Conservation (phyloP, 2,797 vertebrate genomes). For the Thaleichthys pacificus region DNA sequence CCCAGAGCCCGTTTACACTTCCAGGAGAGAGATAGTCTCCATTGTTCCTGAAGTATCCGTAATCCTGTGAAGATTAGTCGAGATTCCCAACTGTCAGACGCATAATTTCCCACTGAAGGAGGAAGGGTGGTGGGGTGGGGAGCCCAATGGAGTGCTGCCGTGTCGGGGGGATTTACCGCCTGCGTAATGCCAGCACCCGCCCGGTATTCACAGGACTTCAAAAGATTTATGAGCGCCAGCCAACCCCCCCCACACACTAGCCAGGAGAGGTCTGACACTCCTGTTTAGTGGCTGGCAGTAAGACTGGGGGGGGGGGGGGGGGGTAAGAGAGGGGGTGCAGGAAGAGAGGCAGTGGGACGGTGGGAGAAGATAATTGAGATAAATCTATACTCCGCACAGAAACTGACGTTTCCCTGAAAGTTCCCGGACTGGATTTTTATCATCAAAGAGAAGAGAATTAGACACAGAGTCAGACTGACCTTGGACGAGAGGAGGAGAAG, state of each 20-base stretch:
- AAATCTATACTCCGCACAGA: constrained; percentile 57
- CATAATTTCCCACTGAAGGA: constrained; percentile 51
- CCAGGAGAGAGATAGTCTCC: too few relatives aligned
- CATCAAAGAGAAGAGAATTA: constrained; percentile 58
- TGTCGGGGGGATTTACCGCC: constrained; percentile 58
- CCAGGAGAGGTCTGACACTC: constrained; percentile 44
- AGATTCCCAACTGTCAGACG: constrained; percentile 49
- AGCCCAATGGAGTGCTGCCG: constrained; percentile 23
- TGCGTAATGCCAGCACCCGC: constrained; percentile 29
- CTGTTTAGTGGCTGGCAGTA: constrained; percentile 65
- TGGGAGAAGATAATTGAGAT: constrained; percentile 65
- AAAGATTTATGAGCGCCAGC: constrained; percentile 51
- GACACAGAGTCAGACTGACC: constrained; percentile 58
- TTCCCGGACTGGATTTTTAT: constrained; percentile 58
- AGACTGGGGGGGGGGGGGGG: not conserved
- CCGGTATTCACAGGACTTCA: constrained; percentile 62
- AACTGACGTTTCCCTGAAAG: constrained; percentile 60
- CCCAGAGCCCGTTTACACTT: too few relatives aligned
- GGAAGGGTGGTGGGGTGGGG: constrained; percentile 17
- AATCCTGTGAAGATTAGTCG: constrained; percentile 53
- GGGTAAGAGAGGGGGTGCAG: too few relatives aligned
- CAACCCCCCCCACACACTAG: constrained; percentile 37
- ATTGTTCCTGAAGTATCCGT: too few relatives aligned
- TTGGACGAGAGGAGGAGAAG: constrained; percentile 45
- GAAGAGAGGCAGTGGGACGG: too few relatives aligned